Base-by-base conservation (phyloP, 2,888 invertebrate species). In the Pseudococcus longispinus region DNA sequence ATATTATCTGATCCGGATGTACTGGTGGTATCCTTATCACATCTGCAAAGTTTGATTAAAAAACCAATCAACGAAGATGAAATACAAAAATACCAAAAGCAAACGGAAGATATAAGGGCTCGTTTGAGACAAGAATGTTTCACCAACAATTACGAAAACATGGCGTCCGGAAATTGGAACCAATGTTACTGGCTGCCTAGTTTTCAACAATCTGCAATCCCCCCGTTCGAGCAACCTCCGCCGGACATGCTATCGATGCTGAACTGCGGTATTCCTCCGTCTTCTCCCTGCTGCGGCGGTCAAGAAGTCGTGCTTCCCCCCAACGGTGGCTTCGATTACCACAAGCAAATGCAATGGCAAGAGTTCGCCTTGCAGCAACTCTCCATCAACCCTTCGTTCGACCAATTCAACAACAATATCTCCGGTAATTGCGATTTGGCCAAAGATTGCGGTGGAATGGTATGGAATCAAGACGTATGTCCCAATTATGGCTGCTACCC, bases 11-110 rank as follows among this genome's bases (percentile, higher is more conserved):
- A 70, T 44, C 95, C 95, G 0, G 95, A 96, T 90, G 93, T 96
- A 89, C 91, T 96, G 84, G 95, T 96, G 26, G 94, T 96, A 89
- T 95, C 95, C 6, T 91, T 96, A 90, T 92, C 94, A 13, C 95
- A 96, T 90, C 91, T 96, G 86, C 95, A 91, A 88, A 89, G 89
- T 23, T 87, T 90, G 13, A 87, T 90, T 26, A 89, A 89, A 55
- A 88, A 88, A 32, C 87, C 89, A 0, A 88, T 89, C 18, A 89
- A 89, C 42, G 89, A 89, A 77, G 89, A 89, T 20, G 88, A 88
- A 74, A 87, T 89, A 85, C 87, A 88, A 82, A 87, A 88, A 55
- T 88, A 88, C 83, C 89, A 89, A 82, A 89, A 88, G 87, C 89
- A 89, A 77, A 88, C 90, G 11, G 90, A 90, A 88, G 89, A 90